Conservation (phyloP, 2,888 invertebrate genomes). For the Apodemia mormo region DNA sequence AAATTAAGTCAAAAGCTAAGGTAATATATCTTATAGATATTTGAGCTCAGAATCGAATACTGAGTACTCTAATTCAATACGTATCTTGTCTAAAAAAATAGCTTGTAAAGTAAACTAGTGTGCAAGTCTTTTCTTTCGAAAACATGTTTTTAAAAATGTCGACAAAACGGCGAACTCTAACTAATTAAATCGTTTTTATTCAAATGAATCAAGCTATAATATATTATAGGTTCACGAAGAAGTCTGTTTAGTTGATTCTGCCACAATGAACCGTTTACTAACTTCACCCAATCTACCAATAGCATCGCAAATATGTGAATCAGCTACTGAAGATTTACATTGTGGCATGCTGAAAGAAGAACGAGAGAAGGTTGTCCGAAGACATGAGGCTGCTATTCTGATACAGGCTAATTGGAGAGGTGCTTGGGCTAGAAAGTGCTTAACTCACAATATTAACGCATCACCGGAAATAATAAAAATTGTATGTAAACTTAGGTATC, state of each 20-base stretch:
- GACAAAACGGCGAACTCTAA: too few species aligned
- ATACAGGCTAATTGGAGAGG: slow-evolving; percentile 70
- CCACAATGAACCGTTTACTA: slow-evolving; percentile 48
- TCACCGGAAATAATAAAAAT: slow-evolving; percentile 54
- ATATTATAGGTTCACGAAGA: slow-evolving; percentile 33
- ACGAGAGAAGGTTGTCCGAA: slow-evolving; percentile 53
- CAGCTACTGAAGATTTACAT: slow-evolving; percentile 56
- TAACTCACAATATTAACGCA: slow-evolving; percentile 42
- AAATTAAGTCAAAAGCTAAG: too few species aligned
- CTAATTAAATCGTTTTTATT: background rate
- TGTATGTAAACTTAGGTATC: slow-evolving; percentile 45
- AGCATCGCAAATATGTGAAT: slow-evolving; percentile 56
- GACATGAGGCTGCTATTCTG: slow-evolving; percentile 62
- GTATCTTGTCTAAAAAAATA: too few species aligned
- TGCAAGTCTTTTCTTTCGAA: too few species aligned
- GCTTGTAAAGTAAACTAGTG: too few species aligned
- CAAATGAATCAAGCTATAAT: too few species aligned
- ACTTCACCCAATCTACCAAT: slow-evolving; percentile 41
- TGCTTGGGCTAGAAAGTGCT: slow-evolving; percentile 56
- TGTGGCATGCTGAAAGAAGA: slow-evolving; percentile 62
- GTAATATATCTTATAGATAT: too few species aligned
- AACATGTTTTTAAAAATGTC: too few species aligned
- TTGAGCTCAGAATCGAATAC: too few species aligned
- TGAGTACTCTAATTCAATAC: too few species aligned
- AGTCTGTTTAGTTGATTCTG: slow-evolving; percentile 41